phyloP scores from a whole-genome alignment of 2,113 vertebrate species.

The Ondatra zibethicus region DNA sequence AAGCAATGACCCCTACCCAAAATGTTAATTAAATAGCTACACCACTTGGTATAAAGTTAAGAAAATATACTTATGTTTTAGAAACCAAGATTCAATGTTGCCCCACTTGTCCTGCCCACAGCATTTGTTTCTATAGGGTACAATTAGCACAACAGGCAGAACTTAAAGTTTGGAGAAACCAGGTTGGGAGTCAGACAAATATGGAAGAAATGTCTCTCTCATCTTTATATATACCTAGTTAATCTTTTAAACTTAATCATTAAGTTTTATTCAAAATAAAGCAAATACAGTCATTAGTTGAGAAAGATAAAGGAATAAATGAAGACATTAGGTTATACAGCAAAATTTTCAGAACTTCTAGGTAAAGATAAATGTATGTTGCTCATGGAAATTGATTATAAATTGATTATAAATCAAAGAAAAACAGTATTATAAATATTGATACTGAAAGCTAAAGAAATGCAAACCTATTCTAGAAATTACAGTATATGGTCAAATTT shows the following conservation, averaged over 20 bases:
- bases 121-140: slow-evolving; percentile 69
- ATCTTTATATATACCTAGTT: slow-evolving; percentile 82
- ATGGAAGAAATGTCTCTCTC: slow-evolving; percentile 75
- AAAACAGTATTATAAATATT: slow-evolving; percentile 50
- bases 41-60: slow-evolving; percentile 60
- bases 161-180: slow-evolving; percentile 71
- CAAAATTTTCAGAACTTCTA: slow-evolving; percentile 69
- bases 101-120: slow-evolving; percentile 53
- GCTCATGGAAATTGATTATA: slow-evolving; percentile 58
- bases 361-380: slow-evolving; percentile 69
- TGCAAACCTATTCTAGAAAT: slow-evolving; percentile 24
- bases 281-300: slow-evolving; percentile 71
- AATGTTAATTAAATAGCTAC: slow-evolving; percentile 78
- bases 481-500: background rate
- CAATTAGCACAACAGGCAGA: slow-evolving; percentile 61
- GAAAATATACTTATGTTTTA: slow-evolving; percentile 65
- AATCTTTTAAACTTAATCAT: slow-evolving; percentile 80
- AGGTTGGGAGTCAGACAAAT: slow-evolving; percentile 72
- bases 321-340: slow-evolving; percentile 76
- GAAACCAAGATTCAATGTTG: slow-evolving; percentile 61
- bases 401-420: slow-evolving; percentile 37
- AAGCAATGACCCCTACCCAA: slow-evolving; percentile 64
- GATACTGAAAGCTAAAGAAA: slow-evolving; percentile 67
- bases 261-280: slow-evolving; percentile 80
- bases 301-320: slow-evolving; percentile 73